Percentiles rank a stretch among this genome's conserved stretches.
Evolutionary conservation across 2,113 vertebrate species (phyloP).

Genomic region (Vanacampus margaritifer): DNA sequence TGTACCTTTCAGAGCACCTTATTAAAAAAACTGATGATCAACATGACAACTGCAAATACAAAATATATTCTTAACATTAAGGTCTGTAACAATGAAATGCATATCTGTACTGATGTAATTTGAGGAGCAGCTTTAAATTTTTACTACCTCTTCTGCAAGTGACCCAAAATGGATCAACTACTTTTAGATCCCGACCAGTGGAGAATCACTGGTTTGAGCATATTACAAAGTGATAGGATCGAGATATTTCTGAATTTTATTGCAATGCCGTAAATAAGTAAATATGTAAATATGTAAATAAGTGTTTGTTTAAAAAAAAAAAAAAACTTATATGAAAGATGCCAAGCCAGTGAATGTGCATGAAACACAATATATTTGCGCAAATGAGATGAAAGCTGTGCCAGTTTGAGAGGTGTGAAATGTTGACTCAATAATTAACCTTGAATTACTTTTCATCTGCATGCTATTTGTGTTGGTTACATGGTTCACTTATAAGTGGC

Average conservation of each 20-base stretch:
- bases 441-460: constrained; percentile 39
- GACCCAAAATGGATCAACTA: no score
- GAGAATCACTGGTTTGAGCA: no score
- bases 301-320: neutral
- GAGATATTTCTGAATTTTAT: neutral
- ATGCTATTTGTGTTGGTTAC: constrained; percentile 28
- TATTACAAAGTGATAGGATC: constrained; percentile 29
- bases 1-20: no score
- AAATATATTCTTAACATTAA: no score
- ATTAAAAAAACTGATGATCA: no score
- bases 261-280: neutral
- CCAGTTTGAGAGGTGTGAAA: neutral
- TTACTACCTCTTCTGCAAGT: no score
- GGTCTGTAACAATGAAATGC: no score
- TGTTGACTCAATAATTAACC: constrained; percentile 5
- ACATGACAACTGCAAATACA: no score
- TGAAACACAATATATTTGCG: neutral
- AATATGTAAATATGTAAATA: neutral
- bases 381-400: neutral
- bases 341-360: neutral
- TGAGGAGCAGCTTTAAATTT: no score
- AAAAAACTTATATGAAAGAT: neutral
- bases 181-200: no score
- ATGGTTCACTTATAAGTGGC: constrained; percentile 1
- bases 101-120: no score